Evolutionary conservation across 2,888 invertebrate genomes (phyloP), one percentile per base, ranked within the genome.

Genomic region (Abrostola tripartita): DNA sequence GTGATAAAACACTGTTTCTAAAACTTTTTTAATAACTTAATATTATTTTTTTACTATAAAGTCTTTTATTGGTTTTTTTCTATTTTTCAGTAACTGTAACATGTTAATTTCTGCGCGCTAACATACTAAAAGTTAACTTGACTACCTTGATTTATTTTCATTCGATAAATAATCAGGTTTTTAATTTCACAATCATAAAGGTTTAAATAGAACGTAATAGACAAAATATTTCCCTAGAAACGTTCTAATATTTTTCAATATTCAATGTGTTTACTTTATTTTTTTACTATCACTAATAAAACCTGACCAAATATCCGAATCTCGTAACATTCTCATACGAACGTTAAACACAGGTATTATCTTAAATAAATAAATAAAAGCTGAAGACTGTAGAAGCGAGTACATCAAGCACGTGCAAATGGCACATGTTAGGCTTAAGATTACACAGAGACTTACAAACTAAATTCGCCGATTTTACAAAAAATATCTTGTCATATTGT

Each of bases 361-460:
- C 71, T 72, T 81, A 82, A 85, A 85, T 90, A 90, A 92, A 92
- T 92, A 92, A 92, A 89, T 88, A 89, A 84, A 83, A 88, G 86
- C 83, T 81, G 79, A 85, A 82, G 80, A 76, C 62, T 61, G 71
- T 79, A 80, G 75, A 83, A 79, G 83, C 81, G 77, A 84, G 84
- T 83, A 83, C 85, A 82, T 63, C 79, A 88, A 90, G 90, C 89
- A 92, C 93, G 94, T 94, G 94, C 94, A 81, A 89, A 94, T 94
- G 94, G 94, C 94, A 94, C 94, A 93, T 93, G 91, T 85, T 84
- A 91, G 88, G 89, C 86, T 91, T 93, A 92, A 82, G 60, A 79
- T 82, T 88, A 84, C 75, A 79, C 65, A 75, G 71, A 76, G 61
- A 78, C 74, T 72, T 74, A 78, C n/a, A 7, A 60, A 60, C 78